These are phyloP conservation scores for Holothuria leucospilota DNA, from an alignment of 53 echinoderm and acorn worm species.

Conservation along the genomic window DNA sequence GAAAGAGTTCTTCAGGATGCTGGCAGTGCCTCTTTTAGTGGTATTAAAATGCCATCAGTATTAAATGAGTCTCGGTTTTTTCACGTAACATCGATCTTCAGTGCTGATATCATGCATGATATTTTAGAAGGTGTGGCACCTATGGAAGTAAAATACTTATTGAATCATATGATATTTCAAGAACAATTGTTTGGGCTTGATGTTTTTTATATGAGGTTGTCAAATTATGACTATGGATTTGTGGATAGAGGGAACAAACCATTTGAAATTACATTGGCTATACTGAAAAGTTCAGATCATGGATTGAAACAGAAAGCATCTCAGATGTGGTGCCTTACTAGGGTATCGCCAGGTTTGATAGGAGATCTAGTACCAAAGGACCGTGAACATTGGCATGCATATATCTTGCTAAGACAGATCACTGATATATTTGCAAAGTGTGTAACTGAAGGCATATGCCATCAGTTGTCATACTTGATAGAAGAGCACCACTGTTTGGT, in stretches of 20 bases:
- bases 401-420: neutral
- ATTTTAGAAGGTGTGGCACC: conserved; percentile 54
- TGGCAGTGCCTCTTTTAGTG: conserved; percentile 43
- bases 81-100: conserved; percentile 48
- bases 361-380: conserved; percentile 46
- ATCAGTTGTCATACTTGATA: conserved; percentile 56
- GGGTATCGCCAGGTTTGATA: conserved; percentile 52
- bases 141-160: conserved; percentile 34
- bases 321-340: conserved; percentile 68
- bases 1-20: conserved; percentile 42
- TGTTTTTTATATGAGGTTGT: conserved; percentile 30
- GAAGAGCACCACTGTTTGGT: conserved; percentile 62
- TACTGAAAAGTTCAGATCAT: conserved; percentile 49
- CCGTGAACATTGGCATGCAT: conserved; percentile 16
- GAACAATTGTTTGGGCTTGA: conserved; percentile 60
- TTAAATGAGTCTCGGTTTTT: conserved; percentile 59
- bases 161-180: conserved; percentile 33
- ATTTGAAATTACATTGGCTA: conserved; percentile 28
- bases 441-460: conserved; percentile 46
- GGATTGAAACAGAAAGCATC: conserved; percentile 51
- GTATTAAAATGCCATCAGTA: conserved; percentile 54
- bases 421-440: conserved; percentile 63
- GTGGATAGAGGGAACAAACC: conserved; percentile 65
- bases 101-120: conserved; percentile 62
- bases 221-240: conserved; percentile 48